phyloP scores from a whole-genome alignment of 2,113 vertebrate genomes.

The Aptenodytes forsteri region DNA sequence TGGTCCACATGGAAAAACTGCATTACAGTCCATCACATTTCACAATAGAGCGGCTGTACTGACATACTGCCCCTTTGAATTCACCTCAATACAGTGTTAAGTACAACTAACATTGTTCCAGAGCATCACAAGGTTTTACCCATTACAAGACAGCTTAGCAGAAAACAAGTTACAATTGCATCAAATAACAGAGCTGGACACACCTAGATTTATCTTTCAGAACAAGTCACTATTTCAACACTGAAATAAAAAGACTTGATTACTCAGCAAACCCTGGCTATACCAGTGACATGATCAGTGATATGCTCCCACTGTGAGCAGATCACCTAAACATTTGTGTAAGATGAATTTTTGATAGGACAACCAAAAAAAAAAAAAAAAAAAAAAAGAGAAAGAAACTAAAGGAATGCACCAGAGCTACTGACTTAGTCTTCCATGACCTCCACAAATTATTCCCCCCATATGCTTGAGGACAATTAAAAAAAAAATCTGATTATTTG shows the following conservation, averaged over 20 bases:
- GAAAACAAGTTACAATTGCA: not conserved
- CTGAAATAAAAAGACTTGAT: not conserved
- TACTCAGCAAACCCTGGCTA: rapidly evolving
- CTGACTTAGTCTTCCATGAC: not conserved
- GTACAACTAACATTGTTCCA: not conserved
- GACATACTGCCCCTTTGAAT: not conserved
- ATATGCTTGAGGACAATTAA: not conserved
- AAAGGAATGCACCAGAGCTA: not conserved
- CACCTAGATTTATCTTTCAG: not conserved
- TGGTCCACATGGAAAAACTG: not conserved
- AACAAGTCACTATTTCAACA: not conserved
- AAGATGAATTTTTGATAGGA: not conserved
- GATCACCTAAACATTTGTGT: not conserved
- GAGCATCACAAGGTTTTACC: not conserved
- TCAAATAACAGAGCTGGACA: not conserved
- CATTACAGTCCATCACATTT: not conserved
- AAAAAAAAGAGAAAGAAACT: not conserved
- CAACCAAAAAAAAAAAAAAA: not conserved
- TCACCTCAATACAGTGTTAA: not conserved
- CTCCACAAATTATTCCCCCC: not conserved
- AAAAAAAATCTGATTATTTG: not conserved
- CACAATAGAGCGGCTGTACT: not conserved
- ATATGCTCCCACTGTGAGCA: not conserved
- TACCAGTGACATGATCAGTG: not conserved
- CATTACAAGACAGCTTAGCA: not conserved